Conservation (phyloP, 2,888 invertebrate genomes). For the Leucophora obtusa region DNA sequence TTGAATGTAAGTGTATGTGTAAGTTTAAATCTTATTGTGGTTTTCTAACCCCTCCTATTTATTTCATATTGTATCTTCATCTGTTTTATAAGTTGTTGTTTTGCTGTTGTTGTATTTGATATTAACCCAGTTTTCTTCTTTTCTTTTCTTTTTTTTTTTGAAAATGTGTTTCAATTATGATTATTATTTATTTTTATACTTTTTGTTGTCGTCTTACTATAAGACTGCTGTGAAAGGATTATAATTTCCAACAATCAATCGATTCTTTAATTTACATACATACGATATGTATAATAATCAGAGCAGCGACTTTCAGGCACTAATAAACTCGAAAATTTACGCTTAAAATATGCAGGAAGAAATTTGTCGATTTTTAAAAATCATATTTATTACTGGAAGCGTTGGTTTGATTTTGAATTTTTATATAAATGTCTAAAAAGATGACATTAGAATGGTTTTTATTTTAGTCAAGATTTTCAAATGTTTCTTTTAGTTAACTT, state of each 20-base stretch:
- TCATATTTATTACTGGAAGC: too few species aligned
- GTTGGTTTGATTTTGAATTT: too few species aligned
- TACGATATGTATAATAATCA: neutral
- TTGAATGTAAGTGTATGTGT: slow-evolving; percentile 17
- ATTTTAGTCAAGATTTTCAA: too few species aligned
- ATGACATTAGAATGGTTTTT: too few species aligned
- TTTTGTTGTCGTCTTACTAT: neutral
- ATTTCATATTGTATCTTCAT: slow-evolving; percentile 42
- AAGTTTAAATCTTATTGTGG: slow-evolving; percentile 43
- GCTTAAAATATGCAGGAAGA: too few species aligned
- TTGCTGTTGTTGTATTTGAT: slow-evolving; percentile 32
- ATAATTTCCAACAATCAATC: slow-evolving; percentile 39
- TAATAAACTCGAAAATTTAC: too few species aligned
- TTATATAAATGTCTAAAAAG: too few species aligned
- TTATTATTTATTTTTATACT: slow-evolving; percentile 22
- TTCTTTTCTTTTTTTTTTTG: slow-evolving; percentile 18
- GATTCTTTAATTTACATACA: slow-evolving; percentile 6
- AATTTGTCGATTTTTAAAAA: too few species aligned
- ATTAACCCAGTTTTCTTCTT: slow-evolving; percentile 29
- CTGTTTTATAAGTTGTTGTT: slow-evolving; percentile 6
- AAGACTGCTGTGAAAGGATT: slow-evolving; percentile 33
- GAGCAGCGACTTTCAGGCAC: too few species aligned
- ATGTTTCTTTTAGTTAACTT: too few species aligned
- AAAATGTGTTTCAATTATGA: slow-evolving; percentile 41
- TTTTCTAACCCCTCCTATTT: neutral